Percentiles rank a stretch among this genome's conserved stretches.
Evolutionary conservation across 2,797 vertebrate genomes (phyloP).

Genomic region (Hemitrygon akajei): DNA sequence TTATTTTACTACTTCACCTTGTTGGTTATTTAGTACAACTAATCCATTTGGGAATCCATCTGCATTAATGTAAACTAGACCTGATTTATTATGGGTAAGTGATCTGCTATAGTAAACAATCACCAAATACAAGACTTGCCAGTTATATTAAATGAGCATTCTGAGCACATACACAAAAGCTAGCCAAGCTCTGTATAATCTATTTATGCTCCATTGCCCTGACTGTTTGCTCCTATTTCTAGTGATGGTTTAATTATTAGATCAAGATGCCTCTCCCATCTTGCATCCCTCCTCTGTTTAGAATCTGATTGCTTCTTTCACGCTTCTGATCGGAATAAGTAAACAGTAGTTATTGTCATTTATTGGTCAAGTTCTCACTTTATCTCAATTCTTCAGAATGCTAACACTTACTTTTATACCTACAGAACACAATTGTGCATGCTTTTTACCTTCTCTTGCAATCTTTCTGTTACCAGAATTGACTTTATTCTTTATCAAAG

Average conservation of each 20-base stretch:
- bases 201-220: background rate
- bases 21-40: background rate
- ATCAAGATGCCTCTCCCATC: background rate
- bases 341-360: background rate
- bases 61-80: background rate
- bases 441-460: background rate
- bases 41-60: background rate
- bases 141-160: too few species aligned
- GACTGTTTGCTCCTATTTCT: background rate
- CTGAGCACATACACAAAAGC: too few species aligned
- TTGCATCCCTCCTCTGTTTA: background rate
- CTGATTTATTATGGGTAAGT: background rate
- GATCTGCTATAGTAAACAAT: background rate
- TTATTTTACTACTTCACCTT: background rate
- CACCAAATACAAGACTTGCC: background rate
- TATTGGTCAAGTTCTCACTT: background rate
- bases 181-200: background rate
- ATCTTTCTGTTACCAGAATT: background rate
- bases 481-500: background rate
- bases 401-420: background rate
- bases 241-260: background rate
- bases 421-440: background rate
- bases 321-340: background rate
- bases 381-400: background rate
- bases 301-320: background rate